Percentiles rank a stretch among this genome's conserved stretches.
phyloP scores from a whole-genome alignment of 2,797 vertebrate genomes.

The Siniperca scherzeri region DNA sequence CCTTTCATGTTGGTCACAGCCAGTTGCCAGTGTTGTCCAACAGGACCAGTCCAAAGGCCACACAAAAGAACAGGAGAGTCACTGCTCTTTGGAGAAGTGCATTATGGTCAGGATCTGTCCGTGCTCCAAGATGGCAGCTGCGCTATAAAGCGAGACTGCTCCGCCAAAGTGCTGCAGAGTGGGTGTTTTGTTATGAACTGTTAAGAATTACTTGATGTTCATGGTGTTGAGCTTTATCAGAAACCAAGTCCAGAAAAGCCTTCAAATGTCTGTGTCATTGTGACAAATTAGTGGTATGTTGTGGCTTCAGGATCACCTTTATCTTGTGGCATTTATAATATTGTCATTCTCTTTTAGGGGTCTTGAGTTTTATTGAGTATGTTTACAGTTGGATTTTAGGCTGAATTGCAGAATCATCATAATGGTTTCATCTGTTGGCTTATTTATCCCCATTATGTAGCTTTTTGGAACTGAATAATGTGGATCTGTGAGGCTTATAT shows the following conservation, averaged over 20 bases:
- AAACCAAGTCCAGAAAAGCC: conserved; percentile 11
- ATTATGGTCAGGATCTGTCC: conserved; percentile 74
- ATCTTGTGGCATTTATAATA: conserved; percentile 45
- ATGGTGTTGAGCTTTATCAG: conserved; percentile 32
- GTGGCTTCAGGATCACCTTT: conserved; percentile 47
- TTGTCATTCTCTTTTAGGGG: conserved; percentile 32
- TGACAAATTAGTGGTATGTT: conserved; percentile 55
- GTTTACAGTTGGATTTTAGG: conserved; percentile 27
- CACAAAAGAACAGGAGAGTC: conserved; percentile 67
- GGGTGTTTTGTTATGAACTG: conserved; percentile 38
- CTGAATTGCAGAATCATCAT: neutral
- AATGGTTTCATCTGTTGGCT: conserved; percentile 18
- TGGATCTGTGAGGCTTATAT: neutral
- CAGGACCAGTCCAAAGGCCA: conserved; percentile 48
- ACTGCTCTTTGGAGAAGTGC: conserved; percentile 67
- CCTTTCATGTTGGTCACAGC: conserved; percentile 61
- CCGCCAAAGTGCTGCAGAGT: conserved; percentile 40
- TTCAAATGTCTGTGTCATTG: conserved; percentile 42
- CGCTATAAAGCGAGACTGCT: conserved; percentile 26
- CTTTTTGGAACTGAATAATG: conserved; percentile 16
- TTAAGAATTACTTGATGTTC: conserved; percentile 39
- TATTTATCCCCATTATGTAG: neutral
- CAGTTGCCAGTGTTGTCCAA: conserved; percentile 58
- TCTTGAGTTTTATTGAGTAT: conserved; percentile 32
- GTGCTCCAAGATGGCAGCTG: conserved; percentile 78